Base-by-base conservation (phyloP, 1,140 invertebrate genomes). In the Lutraria rhynchaena region DNA sequence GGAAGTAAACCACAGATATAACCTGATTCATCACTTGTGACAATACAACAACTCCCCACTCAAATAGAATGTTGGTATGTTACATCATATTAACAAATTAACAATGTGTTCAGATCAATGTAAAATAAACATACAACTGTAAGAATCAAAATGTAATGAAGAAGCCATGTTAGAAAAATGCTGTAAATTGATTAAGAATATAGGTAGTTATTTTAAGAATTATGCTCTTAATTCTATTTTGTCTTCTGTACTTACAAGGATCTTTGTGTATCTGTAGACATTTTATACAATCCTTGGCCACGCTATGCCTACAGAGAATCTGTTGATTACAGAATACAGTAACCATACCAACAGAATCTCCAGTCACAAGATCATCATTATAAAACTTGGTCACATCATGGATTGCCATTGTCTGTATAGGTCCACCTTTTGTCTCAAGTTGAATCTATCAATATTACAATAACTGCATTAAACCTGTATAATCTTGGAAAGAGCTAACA, bases 361-460 rank as follows among this genome's bases (percentile, higher is more conserved):
- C 89, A 27, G 88, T 85, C n/a, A 90, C 85, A 0, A 91, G 71
- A 61, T 91, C 90, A 63, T 88, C 86, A 58, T 86, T 51, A 37
- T 85, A 85, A 58, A 91, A 88, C 35, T 86, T 87, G 19, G 89
- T 91, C 37, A 91, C 83, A 83, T 91, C 86, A 77, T 90, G 87
- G 5, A 89, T 77, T 24, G 77, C 80, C 53, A 90, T 55, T 27
- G 83, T 82, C 63, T 90, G 90, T 35, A 91, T 89, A 13, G 90
- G 89, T 1, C 90, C 90, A 77, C 89, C 87, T 83, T 91, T 91
- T 9, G 89, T 91, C 60, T 91, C 90, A 27, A 90, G 41, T 33
- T 67, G 29, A 29, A 77, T 55, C 75, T 77, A n/a, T n/a, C n/a
- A n/a, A n/a, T n/a, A n/a, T n/a, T n/a, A n/a, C n/a, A n/a, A n/a